These are phyloP conservation scores for Alloplasta piceator DNA, from an alignment of 2,888 invertebrate species.

Conservation along the genomic window DNA sequence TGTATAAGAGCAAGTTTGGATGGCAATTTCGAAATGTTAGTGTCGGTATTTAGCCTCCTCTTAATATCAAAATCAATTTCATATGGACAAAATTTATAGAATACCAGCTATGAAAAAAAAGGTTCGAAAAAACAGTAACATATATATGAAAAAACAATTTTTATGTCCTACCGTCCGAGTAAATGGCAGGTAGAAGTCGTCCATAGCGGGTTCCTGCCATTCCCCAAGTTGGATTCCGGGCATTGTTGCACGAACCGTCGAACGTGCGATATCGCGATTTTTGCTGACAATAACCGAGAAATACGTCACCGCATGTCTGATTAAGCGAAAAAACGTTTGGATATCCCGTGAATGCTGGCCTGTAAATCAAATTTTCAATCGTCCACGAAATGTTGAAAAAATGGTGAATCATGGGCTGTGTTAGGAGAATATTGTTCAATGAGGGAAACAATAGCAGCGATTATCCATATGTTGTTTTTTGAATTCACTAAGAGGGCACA, in stretches of 20 bases:
- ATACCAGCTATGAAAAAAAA: slow-evolving; percentile 12
- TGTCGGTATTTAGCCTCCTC: too few species aligned
- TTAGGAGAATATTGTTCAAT: too few species aligned
- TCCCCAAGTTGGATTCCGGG: slow-evolving; percentile 92
- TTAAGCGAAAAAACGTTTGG: slow-evolving; percentile 13
- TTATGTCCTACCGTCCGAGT: slow-evolving; percentile 87
- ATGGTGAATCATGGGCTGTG: background rate
- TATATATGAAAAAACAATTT: background rate
- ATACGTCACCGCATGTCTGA: slow-evolving; percentile 56
- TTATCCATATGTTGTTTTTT: too few species aligned
- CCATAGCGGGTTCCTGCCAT: slow-evolving; percentile 89
- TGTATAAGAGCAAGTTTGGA: too few species aligned
- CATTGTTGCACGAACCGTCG: slow-evolving; percentile 98
- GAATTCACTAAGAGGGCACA: too few species aligned
- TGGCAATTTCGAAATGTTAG: too few species aligned
- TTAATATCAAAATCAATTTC: too few species aligned
- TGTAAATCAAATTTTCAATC: slow-evolving; percentile 3
- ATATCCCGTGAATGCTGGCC: slow-evolving; percentile 11
- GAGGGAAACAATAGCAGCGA: too few species aligned
- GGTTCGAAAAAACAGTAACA: background rate
- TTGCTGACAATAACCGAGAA: slow-evolving; percentile 77
- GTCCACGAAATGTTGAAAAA: background rate
- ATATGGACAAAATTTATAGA: background rate
- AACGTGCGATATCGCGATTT: slow-evolving; percentile 89
- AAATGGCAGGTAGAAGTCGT: slow-evolving; percentile 87